These are phyloP conservation scores for Microcebus jonahi DNA, from an alignment of 2,113 vertebrate species.

Conservation along the genomic window DNA sequence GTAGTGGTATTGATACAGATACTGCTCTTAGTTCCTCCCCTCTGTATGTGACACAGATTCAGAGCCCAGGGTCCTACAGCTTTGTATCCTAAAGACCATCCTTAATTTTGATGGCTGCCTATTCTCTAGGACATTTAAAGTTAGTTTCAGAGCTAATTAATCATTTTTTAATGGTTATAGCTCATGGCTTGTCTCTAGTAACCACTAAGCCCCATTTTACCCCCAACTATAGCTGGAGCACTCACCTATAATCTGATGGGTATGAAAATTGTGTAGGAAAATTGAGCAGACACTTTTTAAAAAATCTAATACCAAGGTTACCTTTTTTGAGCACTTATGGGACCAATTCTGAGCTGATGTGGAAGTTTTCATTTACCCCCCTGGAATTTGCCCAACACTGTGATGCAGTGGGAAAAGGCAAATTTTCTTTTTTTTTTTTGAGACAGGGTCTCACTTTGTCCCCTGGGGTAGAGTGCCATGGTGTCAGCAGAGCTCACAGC, in stretches of 20 bases:
- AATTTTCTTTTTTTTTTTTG: too few species aligned
- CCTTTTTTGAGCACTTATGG: neutral
- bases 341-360: neutral
- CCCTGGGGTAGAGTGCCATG: too few species aligned
- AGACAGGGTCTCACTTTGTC: too few species aligned
- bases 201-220: neutral
- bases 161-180: neutral
- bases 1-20: neutral
- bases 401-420: neutral
- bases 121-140: neutral
- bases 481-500: too few species aligned
- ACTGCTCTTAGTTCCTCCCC: neutral
- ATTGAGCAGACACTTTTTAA: neutral
- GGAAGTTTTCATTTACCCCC: neutral
- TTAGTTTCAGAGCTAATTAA: neutral
- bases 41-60: neutral
- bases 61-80: neutral
- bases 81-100: neutral
- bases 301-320: neutral
- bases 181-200: conserved; percentile 3
- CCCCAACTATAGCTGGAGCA: neutral
- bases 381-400: neutral
- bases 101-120: neutral
- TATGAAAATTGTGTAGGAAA: neutral
- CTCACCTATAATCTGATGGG: neutral